These are phyloP conservation scores for Scolanthus callimorphus DNA, from an alignment of 92 coral and sea anemone genomes.

Conservation along the genomic window DNA sequence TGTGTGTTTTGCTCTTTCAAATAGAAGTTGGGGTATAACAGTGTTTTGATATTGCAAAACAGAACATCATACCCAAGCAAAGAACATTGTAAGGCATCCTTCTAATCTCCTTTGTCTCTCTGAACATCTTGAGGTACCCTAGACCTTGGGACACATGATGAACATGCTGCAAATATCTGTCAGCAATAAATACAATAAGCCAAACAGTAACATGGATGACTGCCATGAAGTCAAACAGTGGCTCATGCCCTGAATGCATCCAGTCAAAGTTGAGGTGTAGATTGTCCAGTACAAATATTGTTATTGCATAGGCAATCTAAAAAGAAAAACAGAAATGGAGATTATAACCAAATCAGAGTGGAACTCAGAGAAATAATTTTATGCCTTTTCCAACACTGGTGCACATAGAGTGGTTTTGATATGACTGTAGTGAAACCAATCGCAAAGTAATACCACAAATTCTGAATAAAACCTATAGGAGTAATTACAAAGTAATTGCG, in stretches of 20 bases:
- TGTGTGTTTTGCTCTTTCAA: too few relatives aligned
- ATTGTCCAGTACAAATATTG: slow-evolving; percentile 15
- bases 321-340: slow-evolving; percentile 7
- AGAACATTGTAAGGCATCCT: slow-evolving; percentile 65
- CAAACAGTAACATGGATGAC: slow-evolving; percentile 80
- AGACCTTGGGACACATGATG: slow-evolving; percentile 66
- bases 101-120: slow-evolving; percentile 72
- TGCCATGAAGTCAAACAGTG: slow-evolving; percentile 71
- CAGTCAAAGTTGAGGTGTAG: slow-evolving; percentile 4
- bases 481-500: too few relatives aligned
- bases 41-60: too few relatives aligned
- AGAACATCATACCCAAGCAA: slow-evolving; percentile 75
- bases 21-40: too few relatives aligned
- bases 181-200: slow-evolving; percentile 62
- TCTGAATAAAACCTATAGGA: too few relatives aligned
- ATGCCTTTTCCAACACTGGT: too few relatives aligned
- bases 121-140: slow-evolving; percentile 79
- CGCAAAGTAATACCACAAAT: too few relatives aligned
- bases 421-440: too few relatives aligned
- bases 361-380: too few relatives aligned
- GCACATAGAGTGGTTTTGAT: too few relatives aligned
- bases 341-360: too few relatives aligned
- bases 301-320: slow-evolving; percentile 42
- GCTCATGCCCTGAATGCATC: slow-evolving; percentile 17
- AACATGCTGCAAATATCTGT: slow-evolving; percentile 54